Percentiles rank a stretch among this genome's conserved stretches.
phyloP scores from a whole-genome alignment of 1,140 invertebrate species.

The Linepithema humile region DNA sequence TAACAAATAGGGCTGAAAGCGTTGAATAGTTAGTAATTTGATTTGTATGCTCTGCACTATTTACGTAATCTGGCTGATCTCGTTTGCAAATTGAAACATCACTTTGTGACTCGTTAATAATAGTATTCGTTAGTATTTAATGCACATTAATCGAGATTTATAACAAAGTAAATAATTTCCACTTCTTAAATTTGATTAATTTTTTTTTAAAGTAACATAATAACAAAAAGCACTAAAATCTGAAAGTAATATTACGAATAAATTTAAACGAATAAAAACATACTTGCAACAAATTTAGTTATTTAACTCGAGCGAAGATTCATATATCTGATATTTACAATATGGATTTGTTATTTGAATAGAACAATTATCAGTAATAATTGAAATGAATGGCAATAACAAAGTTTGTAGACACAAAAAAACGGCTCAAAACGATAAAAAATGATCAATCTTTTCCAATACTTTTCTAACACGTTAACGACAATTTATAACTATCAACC shows the following conservation, averaged over 20 bases:
- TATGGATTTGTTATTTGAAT: neutral
- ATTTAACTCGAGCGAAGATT: too few species aligned
- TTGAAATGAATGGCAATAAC: neutral
- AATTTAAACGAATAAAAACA: too few species aligned
- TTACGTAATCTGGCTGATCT: neutral
- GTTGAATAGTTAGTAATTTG: neutral
- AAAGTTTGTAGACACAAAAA: neutral
- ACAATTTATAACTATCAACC: constrained; percentile 47
- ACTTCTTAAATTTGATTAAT: too few species aligned
- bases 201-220: too few species aligned
- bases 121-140: neutral
- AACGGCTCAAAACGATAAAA: constrained; percentile 1
- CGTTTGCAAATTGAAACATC: neutral
- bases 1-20: neutral
- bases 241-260: too few species aligned
- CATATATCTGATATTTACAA: neutral
- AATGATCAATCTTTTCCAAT: constrained; percentile 24
- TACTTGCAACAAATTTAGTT: too few species aligned
- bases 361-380: neutral
- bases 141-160: neutral
- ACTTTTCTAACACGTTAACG: constrained; percentile 23
- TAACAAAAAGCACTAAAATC: too few species aligned
- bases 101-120: neutral
- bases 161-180: too few species aligned
- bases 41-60: neutral